Conservation (phyloP, 2,797 vertebrate species). For the Staurois parvus region DNA sequence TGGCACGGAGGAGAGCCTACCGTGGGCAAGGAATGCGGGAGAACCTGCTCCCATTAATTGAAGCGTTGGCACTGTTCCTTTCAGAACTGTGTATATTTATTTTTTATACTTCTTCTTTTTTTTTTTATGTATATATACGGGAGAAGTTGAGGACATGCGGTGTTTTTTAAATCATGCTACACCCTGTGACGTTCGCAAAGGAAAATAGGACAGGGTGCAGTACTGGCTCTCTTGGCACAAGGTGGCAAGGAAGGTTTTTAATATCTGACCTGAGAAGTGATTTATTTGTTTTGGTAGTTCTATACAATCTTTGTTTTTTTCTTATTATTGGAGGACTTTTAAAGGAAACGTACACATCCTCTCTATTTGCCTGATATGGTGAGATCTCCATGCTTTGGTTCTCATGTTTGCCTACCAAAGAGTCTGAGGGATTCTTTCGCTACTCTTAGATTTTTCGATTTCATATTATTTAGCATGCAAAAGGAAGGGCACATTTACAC, state of each 20-base stretch:
- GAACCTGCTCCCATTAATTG: conserved; percentile 81
- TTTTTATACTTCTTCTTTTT: conserved; percentile 63
- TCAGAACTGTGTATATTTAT: conserved; percentile 74
- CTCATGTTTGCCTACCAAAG: not conserved
- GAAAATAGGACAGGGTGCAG: conserved; percentile 60
- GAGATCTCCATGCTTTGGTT: not conserved
- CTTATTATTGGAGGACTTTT: no score
- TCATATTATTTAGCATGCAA: no score
- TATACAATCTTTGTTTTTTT: no score
- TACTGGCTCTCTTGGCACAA: not conserved
- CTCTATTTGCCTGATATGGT: no score
- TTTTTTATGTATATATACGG: conserved; percentile 64
- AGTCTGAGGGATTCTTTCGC: no score
- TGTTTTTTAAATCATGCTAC: conserved; percentile 62
- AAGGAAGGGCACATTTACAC: no score
- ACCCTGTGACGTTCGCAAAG: conserved; percentile 61
- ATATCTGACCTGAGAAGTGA: no score
- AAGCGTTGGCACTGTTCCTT: conserved; percentile 76
- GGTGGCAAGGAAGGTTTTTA: not conserved
- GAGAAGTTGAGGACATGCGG: conserved; percentile 67
- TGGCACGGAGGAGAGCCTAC: conserved; percentile 72
- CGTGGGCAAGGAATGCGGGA: conserved; percentile 79
- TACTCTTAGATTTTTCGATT: no score
- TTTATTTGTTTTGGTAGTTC: no score
- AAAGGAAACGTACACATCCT: no score